Conservation (phyloP, 2,888 invertebrate genomes). For the Dicycla oo region DNA sequence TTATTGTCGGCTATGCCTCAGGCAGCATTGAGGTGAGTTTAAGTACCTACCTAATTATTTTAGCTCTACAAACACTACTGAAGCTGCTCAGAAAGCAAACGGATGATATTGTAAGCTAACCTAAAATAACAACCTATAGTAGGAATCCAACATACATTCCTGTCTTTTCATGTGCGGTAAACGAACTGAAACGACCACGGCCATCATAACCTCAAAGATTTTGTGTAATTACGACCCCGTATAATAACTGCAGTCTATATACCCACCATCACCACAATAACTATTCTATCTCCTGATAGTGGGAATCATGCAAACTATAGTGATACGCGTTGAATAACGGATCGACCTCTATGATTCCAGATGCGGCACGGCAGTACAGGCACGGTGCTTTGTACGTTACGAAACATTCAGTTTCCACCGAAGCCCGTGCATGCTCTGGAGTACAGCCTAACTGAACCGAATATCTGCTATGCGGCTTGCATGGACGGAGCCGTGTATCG, state of each 20-base stretch:
- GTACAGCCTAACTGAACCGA: constrained; percentile 80
- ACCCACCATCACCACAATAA: too few species aligned
- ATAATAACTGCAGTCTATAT: too few species aligned
- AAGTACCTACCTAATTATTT: constrained; percentile 38
- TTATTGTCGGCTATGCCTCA: constrained; percentile 86
- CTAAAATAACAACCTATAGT: constrained; percentile 43
- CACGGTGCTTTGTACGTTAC: constrained; percentile 79
- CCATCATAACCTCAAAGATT: constrained; percentile 12
- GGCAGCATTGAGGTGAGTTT: constrained; percentile 86
- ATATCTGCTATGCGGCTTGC: constrained; percentile 85
- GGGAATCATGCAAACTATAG: too few species aligned
- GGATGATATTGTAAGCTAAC: constrained; percentile 26
- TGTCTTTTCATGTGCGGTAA: constrained; percentile 13
- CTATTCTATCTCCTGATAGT: too few species aligned
- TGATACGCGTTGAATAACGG: not conserved
- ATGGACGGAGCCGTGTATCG: constrained; percentile 84
- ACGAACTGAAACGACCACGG: constrained; percentile 2
- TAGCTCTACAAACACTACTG: constrained; percentile 37
- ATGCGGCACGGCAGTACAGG: constrained; percentile 86
- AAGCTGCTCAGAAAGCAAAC: constrained; percentile 29
- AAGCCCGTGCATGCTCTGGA: constrained; percentile 83
- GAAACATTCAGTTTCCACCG: constrained; percentile 85
- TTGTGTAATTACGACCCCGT: constrained; percentile 7
- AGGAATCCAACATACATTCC: constrained; percentile 8
- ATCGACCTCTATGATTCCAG: constrained; percentile 65